Conservation (phyloP, 1,140 invertebrate species). For the Mizuhopecten yessoensis region DNA sequence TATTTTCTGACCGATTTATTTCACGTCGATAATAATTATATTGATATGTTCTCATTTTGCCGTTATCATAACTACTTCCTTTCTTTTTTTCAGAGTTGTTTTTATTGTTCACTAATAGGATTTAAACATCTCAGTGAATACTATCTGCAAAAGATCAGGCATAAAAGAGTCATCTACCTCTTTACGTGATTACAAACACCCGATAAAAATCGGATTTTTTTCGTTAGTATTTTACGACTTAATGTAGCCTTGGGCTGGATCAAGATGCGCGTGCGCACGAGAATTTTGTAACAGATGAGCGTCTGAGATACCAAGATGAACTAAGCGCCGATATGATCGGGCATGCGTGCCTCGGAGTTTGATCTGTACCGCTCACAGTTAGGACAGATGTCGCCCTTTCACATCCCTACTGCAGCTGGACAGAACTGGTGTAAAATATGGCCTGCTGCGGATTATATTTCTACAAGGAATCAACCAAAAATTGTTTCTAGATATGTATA, state of each 20-base stretch:
- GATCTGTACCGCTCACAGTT: background rate
- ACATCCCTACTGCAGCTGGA: background rate
- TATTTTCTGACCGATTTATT: background rate
- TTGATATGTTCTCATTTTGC: too few species aligned
- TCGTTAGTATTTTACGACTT: background rate
- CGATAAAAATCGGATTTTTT: background rate
- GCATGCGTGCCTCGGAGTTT: slow-evolving; percentile 20
- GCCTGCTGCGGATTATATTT: background rate
- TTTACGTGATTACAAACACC: background rate
- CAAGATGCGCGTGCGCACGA: background rate
- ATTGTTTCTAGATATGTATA: too few species aligned
- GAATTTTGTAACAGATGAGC: background rate
- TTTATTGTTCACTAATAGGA: slow-evolving; percentile 31
- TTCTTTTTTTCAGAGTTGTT: background rate
- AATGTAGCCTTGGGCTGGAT: background rate
- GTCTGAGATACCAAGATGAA: background rate
- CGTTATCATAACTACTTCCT: too few species aligned
- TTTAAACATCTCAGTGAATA: background rate
- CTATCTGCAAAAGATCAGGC: background rate
- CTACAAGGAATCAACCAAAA: background rate
- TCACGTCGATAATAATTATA: too few species aligned
- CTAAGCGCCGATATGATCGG: slow-evolving; percentile 36
- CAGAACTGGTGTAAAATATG: slow-evolving; percentile 33
- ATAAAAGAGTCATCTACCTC: background rate
- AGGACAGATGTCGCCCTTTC: slow-evolving; percentile 25